A percentile compares a stretch with the other conserved stretches of the same genome.
These are phyloP conservation scores for Chionodraco myersi DNA, from an alignment of 2,113 vertebrate genomes.

Conservation along the genomic window DNA sequence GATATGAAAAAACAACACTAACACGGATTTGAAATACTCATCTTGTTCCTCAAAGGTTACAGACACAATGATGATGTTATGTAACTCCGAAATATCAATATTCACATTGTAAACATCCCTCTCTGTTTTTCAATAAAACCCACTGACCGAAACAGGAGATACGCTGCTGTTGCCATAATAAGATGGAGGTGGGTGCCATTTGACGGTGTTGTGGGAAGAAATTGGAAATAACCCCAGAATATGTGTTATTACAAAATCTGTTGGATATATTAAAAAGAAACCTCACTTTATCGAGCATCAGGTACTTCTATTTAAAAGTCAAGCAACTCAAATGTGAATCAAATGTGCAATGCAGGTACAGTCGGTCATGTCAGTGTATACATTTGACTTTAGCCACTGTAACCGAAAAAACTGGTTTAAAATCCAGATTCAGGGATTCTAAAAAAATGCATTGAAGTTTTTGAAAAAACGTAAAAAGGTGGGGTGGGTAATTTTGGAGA, in stretches of 20 bases:
- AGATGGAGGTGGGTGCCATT: neutral
- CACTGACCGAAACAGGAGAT: conserved; percentile 1
- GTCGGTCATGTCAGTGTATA: neutral
- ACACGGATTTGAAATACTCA: too few relatives aligned
- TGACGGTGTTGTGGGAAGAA: neutral
- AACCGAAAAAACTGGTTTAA: too few relatives aligned
- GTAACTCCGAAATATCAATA: conserved; percentile 1
- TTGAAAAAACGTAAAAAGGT: too few relatives aligned
- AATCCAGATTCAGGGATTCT: too few relatives aligned
- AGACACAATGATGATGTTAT: conserved; percentile 2
- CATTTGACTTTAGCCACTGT: neutral
- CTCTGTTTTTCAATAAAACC: conserved; percentile 17
- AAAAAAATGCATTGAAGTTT: too few relatives aligned
- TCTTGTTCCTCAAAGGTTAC: conserved; percentile 1
- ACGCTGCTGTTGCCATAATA: conserved; percentile 28
- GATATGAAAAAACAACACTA: too few relatives aligned
- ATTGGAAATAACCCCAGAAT: neutral
- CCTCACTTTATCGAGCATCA: neutral
- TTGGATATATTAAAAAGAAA: neutral
- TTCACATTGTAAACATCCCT: conserved; percentile 21
- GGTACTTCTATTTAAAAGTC: neutral
- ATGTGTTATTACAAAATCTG: neutral
- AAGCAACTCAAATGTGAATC: neutral
- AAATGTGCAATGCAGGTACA: neutral
- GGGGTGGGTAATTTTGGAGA: too few relatives aligned